Percentiles rank a stretch among this genome's conserved stretches.
Evolutionary conservation across 2,113 vertebrate species (phyloP).

Genomic region (Pomatostomus ruficeps): DNA sequence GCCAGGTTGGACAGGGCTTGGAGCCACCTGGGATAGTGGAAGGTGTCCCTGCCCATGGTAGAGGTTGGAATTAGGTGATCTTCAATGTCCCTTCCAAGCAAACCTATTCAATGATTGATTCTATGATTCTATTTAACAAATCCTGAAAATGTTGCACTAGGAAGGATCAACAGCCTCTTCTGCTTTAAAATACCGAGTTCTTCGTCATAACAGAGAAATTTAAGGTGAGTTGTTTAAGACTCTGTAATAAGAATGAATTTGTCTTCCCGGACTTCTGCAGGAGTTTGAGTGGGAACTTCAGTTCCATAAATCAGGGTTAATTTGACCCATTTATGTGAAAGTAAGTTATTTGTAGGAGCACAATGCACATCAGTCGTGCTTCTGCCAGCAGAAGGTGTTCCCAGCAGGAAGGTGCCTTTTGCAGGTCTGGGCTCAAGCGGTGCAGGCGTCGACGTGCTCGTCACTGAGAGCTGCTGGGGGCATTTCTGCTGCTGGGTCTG

Average conservation of each 20-base stretch:
- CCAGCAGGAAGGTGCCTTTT: not conserved
- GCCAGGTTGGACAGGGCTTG: accelerated
- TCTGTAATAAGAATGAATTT: not conserved
- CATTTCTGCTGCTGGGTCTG: not conserved
- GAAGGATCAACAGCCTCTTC: not conserved
- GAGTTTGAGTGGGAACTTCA: not conserved
- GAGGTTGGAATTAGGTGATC: accelerated
- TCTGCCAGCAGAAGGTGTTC: not conserved
- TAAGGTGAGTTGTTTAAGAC: not conserved
- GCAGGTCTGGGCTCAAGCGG: not conserved
- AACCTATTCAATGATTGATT: not conserved
- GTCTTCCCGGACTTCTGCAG: not conserved
- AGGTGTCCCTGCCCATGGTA: not conserved
- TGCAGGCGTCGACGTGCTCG: accelerated
- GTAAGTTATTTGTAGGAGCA: not conserved
- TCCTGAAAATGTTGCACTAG: not conserved
- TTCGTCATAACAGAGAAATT: not conserved
- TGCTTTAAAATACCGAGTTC: accelerated
- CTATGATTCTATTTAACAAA: not conserved
- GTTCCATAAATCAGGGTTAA: not conserved
- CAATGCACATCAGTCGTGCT: not conserved
- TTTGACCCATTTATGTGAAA: not conserved
- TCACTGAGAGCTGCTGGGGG: not conserved
- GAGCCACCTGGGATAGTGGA: not conserved
- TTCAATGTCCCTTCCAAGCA: not conserved